Conservation (phyloP, 2,888 invertebrate species). For the Creontiades dilutus region DNA sequence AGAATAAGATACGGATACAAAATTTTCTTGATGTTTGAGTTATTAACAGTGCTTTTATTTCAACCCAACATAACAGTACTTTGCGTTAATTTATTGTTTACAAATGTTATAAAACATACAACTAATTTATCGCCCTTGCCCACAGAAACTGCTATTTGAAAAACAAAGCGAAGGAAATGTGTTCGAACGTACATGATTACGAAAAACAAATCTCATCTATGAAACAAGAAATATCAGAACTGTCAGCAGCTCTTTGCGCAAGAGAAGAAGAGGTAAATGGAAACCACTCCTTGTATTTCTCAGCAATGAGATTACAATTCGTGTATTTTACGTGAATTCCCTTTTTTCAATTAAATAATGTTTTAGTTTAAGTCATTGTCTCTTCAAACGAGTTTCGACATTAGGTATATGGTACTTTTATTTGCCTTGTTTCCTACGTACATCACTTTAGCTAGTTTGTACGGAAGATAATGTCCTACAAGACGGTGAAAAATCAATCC, state of each 20-base stretch:
- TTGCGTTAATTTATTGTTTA: too few relatives aligned
- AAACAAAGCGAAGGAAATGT: background rate
- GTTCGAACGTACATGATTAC: background rate
- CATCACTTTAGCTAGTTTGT: too few relatives aligned
- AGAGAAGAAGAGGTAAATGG: constrained; percentile 33
- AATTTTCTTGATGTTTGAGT: too few relatives aligned
- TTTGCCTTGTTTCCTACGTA: too few relatives aligned
- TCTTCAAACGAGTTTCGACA: background rate
- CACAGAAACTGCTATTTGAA: constrained; percentile 3
- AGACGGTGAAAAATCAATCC: too few relatives aligned
- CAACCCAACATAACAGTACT: too few relatives aligned
- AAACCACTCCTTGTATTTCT: too few relatives aligned
- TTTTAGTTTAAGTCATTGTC: background rate
- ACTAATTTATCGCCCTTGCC: too few relatives aligned
- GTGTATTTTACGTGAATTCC: background rate
- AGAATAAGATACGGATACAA: too few relatives aligned
- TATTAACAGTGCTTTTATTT: too few relatives aligned
- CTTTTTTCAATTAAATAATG: background rate
- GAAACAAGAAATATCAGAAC: constrained; percentile 2
- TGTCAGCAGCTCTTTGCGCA: background rate
- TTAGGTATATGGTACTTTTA: background rate
- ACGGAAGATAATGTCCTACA: too few relatives aligned
- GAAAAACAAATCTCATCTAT: background rate
- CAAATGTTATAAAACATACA: too few relatives aligned
- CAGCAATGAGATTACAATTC: background rate